Evolutionary conservation across 2,888 invertebrate species (phyloP), one percentile per base, ranked within the genome.

Genomic region (Plebejus melissa): DNA sequence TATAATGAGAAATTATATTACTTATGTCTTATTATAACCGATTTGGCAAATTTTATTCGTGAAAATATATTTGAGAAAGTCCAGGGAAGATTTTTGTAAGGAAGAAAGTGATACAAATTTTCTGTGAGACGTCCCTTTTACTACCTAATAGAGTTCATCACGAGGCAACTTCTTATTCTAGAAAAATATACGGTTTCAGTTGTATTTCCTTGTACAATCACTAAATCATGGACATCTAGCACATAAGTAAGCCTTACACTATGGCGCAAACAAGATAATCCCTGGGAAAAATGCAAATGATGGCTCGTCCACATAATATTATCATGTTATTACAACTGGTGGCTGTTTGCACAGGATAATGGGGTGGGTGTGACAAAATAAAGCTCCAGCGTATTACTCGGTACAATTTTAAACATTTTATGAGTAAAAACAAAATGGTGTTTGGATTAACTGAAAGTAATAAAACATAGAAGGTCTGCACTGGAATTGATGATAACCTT

Each of bases 291-390:
- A 36, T 65, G 65, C 65, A 65, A 65, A 65, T 65, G 32, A 32
- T 13, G 65, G 32, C 22, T 65, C 65, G 65, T 32, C 65, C 65
- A 65, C 65, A 65, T 65, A 36, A 65, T 36, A 32, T 65, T 65
- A 65, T 65, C 65, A 65, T 36, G 65, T 65, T 65, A 65, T 36
- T 36, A 65, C 65, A 65, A 65, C 11, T 60, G 60, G 32, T 32
- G 65, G 65, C 13, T 65, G 65, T 65, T 65, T 65, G 65, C 28
- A 32, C 65, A 65, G 65, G 65, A 65, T 65, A 65, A 65, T 65
- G 65, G 65, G 65, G 11, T 60, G 32, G 65, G 36, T 65, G 65
- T 65, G 65, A 65, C 36, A 65, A 65, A 65, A 65, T 13, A 65
- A 65, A 65, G 65, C 65, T 65, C 65, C 65, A 6, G 36, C 65